These are phyloP conservation scores for Caracal caracal DNA, from an alignment of 2,113 vertebrate species.

Conservation along the genomic window DNA sequence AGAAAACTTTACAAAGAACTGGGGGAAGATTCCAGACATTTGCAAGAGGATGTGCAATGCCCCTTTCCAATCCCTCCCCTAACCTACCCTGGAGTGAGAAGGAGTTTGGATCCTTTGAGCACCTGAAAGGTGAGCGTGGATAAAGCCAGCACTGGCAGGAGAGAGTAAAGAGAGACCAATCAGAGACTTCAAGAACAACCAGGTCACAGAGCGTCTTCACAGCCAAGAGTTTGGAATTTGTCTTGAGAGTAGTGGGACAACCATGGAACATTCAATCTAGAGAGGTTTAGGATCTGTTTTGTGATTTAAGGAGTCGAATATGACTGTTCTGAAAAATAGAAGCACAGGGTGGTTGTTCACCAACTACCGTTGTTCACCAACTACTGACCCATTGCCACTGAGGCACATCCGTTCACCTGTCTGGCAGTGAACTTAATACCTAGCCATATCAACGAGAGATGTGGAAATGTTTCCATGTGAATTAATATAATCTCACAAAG, in stretches of 20 bases:
- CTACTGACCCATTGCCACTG: not conserved
- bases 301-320: not conserved
- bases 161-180: not conserved
- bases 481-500: not conserved
- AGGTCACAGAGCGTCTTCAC: not conserved
- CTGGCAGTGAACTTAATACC: not conserved
- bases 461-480: not conserved
- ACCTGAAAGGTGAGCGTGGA: not conserved
- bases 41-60: not conserved
- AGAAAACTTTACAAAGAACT: not conserved
- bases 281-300: not conserved
- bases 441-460: fast-evolving
- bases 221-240: not conserved
- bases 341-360: not conserved
- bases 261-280: not conserved
- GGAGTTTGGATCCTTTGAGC: not conserved
- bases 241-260: not conserved
- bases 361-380: not conserved
- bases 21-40: not conserved
- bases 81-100: not conserved
- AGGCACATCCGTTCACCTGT: not conserved
- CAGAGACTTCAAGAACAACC: not conserved
- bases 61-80: no score
- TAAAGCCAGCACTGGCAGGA: not conserved
- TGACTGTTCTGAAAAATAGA: not conserved